A percentile compares a stretch with the other conserved stretches of the same genome.
Evolutionary conservation across 2,888 invertebrate genomes (phyloP).

Genomic region (Lissocephala sabroskyi): DNA sequence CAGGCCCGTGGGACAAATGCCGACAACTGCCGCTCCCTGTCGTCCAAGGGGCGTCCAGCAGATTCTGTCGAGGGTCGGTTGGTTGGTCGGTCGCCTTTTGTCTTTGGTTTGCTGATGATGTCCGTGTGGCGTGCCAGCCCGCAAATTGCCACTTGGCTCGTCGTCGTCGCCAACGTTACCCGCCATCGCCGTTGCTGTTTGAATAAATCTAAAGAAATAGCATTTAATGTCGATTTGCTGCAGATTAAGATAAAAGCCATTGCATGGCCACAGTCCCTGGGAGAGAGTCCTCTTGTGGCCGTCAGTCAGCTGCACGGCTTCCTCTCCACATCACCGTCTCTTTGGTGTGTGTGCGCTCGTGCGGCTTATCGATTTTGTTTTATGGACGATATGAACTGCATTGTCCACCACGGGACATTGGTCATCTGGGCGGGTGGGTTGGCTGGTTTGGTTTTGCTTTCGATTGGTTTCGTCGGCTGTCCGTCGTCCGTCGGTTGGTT

Average conservation of each 20-base stretch:
- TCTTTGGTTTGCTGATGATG: slow-evolving; percentile 41
- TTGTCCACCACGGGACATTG: not conserved
- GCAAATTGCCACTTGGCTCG: slow-evolving; percentile 59
- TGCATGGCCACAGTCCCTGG: slow-evolving; percentile 23
- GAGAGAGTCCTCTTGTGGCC: slow-evolving; percentile 7
- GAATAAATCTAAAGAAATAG: slow-evolving; percentile 66
- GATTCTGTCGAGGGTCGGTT: too few species aligned
- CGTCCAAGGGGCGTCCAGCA: too few species aligned
- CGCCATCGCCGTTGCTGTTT: slow-evolving; percentile 29
- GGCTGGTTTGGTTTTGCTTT: too few species aligned
- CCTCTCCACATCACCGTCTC: not conserved
- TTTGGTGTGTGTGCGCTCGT: slow-evolving; percentile 33
- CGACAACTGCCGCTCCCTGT: slow-evolving; percentile 27
- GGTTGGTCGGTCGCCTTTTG: too few species aligned
- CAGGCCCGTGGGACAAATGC: slow-evolving; percentile 58
- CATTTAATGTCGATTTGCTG: slow-evolving; percentile 67
- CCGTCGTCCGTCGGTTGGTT: slow-evolving; percentile 10
- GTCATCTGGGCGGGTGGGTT: too few species aligned
- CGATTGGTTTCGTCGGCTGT: slow-evolving; percentile 35
- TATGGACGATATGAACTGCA: slow-evolving; percentile 9
- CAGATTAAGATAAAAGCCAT: slow-evolving; percentile 64
- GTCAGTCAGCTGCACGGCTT: not conserved
- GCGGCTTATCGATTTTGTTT: slow-evolving; percentile 55
- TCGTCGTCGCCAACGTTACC: not conserved
- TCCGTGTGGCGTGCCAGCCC: slow-evolving; percentile 62